phyloP scores from a whole-genome alignment of 2,888 invertebrate species.

The Protula sp. region DNA sequence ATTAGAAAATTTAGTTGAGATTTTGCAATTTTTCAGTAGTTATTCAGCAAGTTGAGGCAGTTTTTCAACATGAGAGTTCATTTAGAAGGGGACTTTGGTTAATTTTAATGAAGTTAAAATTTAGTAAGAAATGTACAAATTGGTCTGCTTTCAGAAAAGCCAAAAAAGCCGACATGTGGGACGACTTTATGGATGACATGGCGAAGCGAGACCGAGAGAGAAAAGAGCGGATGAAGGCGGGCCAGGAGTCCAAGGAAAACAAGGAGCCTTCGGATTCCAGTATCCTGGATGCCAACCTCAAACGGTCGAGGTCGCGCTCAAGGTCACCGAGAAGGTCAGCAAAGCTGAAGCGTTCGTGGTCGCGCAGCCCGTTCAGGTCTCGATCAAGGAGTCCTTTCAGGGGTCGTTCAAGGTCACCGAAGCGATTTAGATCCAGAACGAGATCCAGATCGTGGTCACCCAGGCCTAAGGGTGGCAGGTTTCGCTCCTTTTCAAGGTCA shows the following conservation, averaged over 20 bases:
- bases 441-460: not conserved
- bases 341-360: not conserved
- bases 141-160: not conserved
- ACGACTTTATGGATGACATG: conserved; percentile 36
- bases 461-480: not conserved
- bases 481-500: conserved; percentile 7
- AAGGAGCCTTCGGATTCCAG: not conserved
- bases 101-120: not conserved
- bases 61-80: not conserved
- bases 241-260: not conserved
- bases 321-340: conserved; percentile 6
- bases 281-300: no score
- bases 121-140: not conserved
- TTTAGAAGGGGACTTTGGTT: not conserved
- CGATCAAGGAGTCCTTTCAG: conserved; percentile 17
- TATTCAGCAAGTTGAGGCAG: no score
- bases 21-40: no score
- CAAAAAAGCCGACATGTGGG: not conserved
- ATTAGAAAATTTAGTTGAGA: no score
- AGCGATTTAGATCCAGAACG: conserved; percentile 26
- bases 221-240: conserved; percentile 15
- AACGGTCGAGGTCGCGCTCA: conserved; percentile 16
- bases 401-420: conserved; percentile 19
- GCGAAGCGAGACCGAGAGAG: conserved; percentile 30
- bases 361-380: not conserved